phyloP scores from a whole-genome alignment of 1,140 invertebrate genomes.

The Eubasilissa regina region DNA sequence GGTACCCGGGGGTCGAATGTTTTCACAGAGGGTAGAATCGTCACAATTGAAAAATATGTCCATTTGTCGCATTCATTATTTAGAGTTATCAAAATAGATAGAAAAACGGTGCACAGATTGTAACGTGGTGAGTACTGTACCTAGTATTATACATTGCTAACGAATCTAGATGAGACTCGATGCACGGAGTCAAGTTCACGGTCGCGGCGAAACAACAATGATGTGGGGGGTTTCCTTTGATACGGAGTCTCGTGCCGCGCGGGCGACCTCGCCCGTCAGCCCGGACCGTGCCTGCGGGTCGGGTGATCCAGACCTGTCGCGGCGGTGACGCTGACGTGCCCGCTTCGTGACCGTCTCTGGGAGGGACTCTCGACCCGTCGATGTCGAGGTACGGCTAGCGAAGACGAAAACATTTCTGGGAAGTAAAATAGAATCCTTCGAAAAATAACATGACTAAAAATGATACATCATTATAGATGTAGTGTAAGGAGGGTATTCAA shows the following conservation, averaged over 20 bases:
- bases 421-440: background rate
- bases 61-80: too few relatives aligned
- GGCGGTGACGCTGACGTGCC: constrained; percentile 44
- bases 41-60: too few relatives aligned
- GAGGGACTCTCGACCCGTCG: background rate
- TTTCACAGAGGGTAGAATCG: too few relatives aligned
- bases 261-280: constrained; percentile 29
- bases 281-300: background rate
- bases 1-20: too few relatives aligned
- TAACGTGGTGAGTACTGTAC: background rate
- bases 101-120: too few relatives aligned
- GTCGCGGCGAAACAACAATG: constrained; percentile 39
- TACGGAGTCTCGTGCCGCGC: background rate
- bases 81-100: too few relatives aligned
- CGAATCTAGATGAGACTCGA: background rate
- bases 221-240: constrained; percentile 2
- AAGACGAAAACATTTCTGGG: background rate
- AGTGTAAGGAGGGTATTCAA: too few relatives aligned
- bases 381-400: background rate
- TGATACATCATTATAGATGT: too few relatives aligned
- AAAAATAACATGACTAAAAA: too few relatives aligned
- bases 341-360: constrained; percentile 41
- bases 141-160: background rate
- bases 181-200: constrained; percentile 28
- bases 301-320: constrained; percentile 13